Conservation (phyloP, 2,113 vertebrate species). For the Alethe diademata region DNA sequence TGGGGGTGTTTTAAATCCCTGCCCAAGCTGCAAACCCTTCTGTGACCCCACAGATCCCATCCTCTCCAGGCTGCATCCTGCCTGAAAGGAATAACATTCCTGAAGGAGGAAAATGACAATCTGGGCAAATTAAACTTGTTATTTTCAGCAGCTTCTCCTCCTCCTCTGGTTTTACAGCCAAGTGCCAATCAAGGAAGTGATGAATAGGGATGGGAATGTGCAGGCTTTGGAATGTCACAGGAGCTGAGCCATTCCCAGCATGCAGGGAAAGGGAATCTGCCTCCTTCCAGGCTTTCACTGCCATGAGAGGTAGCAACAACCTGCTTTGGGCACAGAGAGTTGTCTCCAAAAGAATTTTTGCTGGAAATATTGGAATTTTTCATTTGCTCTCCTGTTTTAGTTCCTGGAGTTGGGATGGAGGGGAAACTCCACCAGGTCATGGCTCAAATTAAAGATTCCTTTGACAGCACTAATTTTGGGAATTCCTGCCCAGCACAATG, state of each 20-base stretch:
- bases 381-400: not conserved
- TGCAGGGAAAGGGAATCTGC: not conserved
- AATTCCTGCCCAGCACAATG: not conserved
- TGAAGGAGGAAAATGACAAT: slow-evolving; percentile 6
- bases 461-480: not conserved
- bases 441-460: not conserved
- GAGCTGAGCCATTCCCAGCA: not conserved
- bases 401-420: not conserved
- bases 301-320: not conserved
- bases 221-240: not conserved
- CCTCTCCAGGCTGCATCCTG: not conserved
- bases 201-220: not conserved
- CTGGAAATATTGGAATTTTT: not conserved
- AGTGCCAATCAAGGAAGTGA: slow-evolving; percentile 41
- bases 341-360: not conserved
- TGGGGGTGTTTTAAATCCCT: not conserved
- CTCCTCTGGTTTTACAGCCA: slow-evolving; percentile 3
- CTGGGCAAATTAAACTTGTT: slow-evolving; percentile 32
- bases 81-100: not conserved
- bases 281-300: not conserved
- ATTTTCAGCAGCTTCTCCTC: slow-evolving; percentile 29
- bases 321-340: not conserved
- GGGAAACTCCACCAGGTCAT: not conserved
- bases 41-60: not conserved
- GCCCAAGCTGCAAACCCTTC: not conserved